These are phyloP conservation scores for Megathymus violae DNA, from an alignment of 1,140 invertebrate genomes.

Conservation along the genomic window DNA sequence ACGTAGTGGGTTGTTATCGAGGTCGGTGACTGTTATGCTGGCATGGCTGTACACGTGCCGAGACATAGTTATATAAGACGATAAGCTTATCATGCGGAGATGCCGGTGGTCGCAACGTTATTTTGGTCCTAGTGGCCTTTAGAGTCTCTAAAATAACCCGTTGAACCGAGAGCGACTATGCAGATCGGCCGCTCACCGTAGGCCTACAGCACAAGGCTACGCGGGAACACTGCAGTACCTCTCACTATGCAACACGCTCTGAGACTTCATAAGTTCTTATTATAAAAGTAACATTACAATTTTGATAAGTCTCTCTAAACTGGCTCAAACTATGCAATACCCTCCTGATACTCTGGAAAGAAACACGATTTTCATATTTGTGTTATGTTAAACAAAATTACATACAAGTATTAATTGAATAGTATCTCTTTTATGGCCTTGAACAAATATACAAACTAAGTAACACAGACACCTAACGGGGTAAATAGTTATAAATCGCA, in stretches of 20 bases:
- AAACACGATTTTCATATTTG: too few species aligned
- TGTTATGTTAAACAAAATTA: too few species aligned
- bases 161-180: constrained; percentile 31
- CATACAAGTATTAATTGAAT: too few species aligned
- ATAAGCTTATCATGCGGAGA: constrained; percentile 50
- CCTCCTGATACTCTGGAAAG: too few species aligned
- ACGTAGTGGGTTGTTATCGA: constrained; percentile 20
- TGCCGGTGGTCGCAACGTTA: constrained; percentile 38
- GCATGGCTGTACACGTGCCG: constrained; percentile 42
- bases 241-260: constrained; percentile 30
- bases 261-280: too few species aligned
- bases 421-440: too few species aligned
- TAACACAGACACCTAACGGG: too few species aligned
- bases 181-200: constrained; percentile 36
- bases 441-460: too few species aligned
- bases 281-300: too few species aligned
- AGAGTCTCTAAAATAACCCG: constrained; percentile 41
- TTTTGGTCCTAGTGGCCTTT: constrained; percentile 49
- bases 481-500: too few species aligned
- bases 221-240: constrained; percentile 32
- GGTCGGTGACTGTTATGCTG: constrained; percentile 29
- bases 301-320: too few species aligned
- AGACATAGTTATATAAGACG: constrained; percentile 48
- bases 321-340: too few species aligned
- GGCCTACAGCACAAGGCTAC: constrained; percentile 46